Base-by-base conservation (phyloP, 2,797 vertebrate species). In the Chromis chromis region DNA sequence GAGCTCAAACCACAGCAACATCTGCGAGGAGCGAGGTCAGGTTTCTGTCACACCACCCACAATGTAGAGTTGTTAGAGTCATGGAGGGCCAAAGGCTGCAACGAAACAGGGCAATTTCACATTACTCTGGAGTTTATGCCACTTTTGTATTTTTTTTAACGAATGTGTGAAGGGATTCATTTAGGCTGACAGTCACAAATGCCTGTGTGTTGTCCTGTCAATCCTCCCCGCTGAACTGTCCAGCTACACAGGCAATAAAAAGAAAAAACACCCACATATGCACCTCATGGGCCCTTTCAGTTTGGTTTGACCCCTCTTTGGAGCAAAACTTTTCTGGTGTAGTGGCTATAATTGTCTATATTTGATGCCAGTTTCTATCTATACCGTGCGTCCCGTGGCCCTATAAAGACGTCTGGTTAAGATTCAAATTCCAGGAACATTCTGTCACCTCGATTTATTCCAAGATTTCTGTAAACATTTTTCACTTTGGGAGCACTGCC, bases 1-100 rank as follows among this genome's bases (percentile, higher is more conserved):
- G 31, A 82, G 64, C 83, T 85, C 79, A 80, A 70, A 83, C 83
- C 91, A 71, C 80, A 70, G 70, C 57, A 86, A 84, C 83, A 86
- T 90, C 91, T 91, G 82, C 61, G 64, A 65, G 55, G 50, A 87
- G 72, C 10, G 16, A 65, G 77, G 59, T 88, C 84, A 52, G 55
- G 72, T 85, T 88, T 76, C 85, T 65, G 25, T 70, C 66, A 44
- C 85, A 82, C 86, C 85, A 86, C 82, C 72, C 81, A 83, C 80
- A 77, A 81, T 27, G 84, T 78, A 56, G 39, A 57, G 67, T 44
- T 73, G 53, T 69, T 70, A 7, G 58, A 57, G 65, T 56, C 66
- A 4, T 17, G 8, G 63, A 46, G 28, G 56, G 40, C 40, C 13
- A 59, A 31, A 57, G 57, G 62, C 64, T 71, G 66, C 36, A 57